Evolutionary conservation across 2,113 vertebrate species (phyloP).

Genomic region (Chaenogobius annularis): DNA sequence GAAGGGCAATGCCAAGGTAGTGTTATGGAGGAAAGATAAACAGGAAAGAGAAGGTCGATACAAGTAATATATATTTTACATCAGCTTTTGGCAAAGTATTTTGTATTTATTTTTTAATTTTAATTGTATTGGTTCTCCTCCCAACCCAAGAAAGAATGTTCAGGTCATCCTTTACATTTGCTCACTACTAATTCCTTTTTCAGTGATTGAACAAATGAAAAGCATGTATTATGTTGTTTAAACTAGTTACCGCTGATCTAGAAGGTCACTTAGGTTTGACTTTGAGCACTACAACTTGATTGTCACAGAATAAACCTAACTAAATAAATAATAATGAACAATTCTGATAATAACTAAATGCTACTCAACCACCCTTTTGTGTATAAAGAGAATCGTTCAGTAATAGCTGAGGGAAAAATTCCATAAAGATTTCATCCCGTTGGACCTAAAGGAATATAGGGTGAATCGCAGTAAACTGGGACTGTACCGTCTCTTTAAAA

Average conservation of each 20-base stretch:
- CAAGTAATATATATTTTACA: not conserved
- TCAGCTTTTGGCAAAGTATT: not conserved
- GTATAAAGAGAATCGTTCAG: slow-evolving; percentile 5
- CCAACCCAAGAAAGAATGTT: not conserved
- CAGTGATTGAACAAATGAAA: too few species aligned
- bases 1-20: not conserved
- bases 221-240: not conserved
- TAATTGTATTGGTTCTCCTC: not conserved
- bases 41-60: not conserved
- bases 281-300: not conserved
- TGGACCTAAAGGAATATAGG: slow-evolving; percentile 13
- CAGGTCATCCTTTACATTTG: not conserved
- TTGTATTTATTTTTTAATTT: not conserved
- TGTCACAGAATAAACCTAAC: not conserved
- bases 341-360: not conserved
- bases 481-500: slow-evolving; percentile 14
- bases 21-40: not conserved
- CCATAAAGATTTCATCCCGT: slow-evolving; percentile 30
- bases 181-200: not conserved
- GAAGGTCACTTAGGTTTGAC: too few species aligned
- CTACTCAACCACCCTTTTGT: not conserved
- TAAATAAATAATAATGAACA: not conserved
- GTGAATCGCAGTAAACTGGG: slow-evolving; percentile 20
- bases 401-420: slow-evolving; percentile 8
- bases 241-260: too few species aligned